Base-by-base conservation (phyloP, 1,140 invertebrate genomes). In the Armadillidium nasatum region DNA sequence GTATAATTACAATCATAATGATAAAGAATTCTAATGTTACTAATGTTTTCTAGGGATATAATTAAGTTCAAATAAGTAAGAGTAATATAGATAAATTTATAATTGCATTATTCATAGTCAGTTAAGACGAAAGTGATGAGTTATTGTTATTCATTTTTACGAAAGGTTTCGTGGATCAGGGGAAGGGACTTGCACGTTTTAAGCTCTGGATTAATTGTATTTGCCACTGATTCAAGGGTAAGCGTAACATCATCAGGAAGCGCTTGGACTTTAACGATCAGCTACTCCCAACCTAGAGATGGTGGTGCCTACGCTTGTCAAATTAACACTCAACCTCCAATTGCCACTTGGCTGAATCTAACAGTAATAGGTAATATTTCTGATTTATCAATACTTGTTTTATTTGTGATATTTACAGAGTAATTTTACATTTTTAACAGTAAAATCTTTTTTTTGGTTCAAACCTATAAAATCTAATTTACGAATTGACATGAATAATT, bases 191-290 rank as follows among this genome's bases (percentile, higher is more conserved):
- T 80, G 10, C 76, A 80, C 71, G 79, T 80, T 21, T 69, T 80
- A 3, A 77, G 76, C 69, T 80, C 76, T 10, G 79, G 79, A 1
- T 50, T 45, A 33, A 70, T 73, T 13, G 73, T 77, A n/a, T 80
- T 80, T 71, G 71, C 79, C 0, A 78, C 79, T 7, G 79, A 80
- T 70, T 75, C 76, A 6, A 73, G 79, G 10, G 71, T 80, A 43
- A 76, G 74, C 33, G 79, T 77, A 22, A 13, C 76, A 22, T 54
- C 71, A n/a, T 23, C 44, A 0, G 50, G 72, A 0, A 92, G 95
- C 82, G 93, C 96, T 83, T 97, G 94, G 94, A 92, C 92, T 83
- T 88, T 97, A 76, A 90, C 91, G 85, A 93, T 97, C 80, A 90
- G 91, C 81, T 95, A 93, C 84, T 91, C 95, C 4, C 93, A 96